Evolutionary conservation across 2,888 invertebrate genomes (phyloP).

Genomic region (Heliconius charithonia): DNA sequence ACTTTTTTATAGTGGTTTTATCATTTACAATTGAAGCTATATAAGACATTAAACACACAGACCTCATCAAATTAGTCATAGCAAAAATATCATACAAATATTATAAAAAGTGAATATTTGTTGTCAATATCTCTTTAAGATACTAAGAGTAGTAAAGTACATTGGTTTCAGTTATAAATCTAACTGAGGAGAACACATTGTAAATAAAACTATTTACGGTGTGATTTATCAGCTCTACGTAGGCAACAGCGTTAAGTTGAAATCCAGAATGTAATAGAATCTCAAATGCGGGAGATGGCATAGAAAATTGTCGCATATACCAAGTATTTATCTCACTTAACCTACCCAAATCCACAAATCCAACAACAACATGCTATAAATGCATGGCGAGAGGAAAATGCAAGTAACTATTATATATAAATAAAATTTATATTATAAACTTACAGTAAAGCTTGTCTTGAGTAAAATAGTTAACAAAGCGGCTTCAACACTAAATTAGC

Average conservation of each 20-base stretch:
- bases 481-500: neutral
- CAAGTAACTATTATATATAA: neutral
- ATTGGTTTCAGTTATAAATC: neutral
- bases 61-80: neutral
- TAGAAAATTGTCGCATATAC: too few species aligned
- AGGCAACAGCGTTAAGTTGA: too few species aligned
- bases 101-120: neutral
- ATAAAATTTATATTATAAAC: neutral
- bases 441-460: neutral
- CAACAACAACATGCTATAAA: neutral
- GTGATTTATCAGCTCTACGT: too few species aligned
- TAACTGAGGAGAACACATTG: neutral
- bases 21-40: conserved; percentile 8
- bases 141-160: neutral
- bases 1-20: conserved; percentile 8
- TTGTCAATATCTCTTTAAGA: neutral
- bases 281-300: too few species aligned
- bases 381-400: neutral
- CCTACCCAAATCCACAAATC: neutral
- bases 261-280: too few species aligned
- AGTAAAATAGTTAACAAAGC: neutral
- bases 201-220: too few species aligned
- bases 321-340: too few species aligned
- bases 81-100: neutral
- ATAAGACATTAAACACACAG: neutral